Evolutionary conservation across 2,888 invertebrate genomes (phyloP).

Genomic region (Troilus luridus): DNA sequence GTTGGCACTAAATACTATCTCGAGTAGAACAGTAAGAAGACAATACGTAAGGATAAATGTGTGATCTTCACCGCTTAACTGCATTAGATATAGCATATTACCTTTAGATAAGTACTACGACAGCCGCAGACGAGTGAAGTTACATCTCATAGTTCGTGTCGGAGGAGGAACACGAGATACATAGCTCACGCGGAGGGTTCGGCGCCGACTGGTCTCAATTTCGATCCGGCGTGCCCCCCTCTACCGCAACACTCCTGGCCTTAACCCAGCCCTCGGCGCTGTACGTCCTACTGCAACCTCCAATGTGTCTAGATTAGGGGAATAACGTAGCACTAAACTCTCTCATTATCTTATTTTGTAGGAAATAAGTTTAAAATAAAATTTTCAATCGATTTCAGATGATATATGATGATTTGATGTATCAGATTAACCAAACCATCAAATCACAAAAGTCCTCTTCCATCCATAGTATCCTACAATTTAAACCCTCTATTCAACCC

Average conservation of each 20-base stretch:
- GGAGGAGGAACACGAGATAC: background rate
- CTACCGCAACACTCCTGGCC: constrained; percentile 34
- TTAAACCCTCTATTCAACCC: too few species aligned
- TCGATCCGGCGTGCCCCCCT: constrained; percentile 45
- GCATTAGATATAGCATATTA: background rate
- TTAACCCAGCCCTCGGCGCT: constrained; percentile 41
- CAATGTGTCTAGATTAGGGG: background rate
- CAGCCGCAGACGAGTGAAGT: background rate
- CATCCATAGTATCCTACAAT: too few species aligned
- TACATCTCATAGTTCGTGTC: constrained; percentile 20
- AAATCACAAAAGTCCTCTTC: too few species aligned
- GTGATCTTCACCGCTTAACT: background rate
- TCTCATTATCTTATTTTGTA: too few species aligned
- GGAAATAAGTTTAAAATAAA: too few species aligned
- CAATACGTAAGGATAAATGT: background rate
- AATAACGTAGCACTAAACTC: background rate
- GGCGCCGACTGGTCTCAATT: constrained; percentile 49
- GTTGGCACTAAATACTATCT: background rate
- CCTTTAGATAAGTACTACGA: background rate
- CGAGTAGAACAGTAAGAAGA: background rate
- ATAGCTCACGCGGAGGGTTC: background rate
- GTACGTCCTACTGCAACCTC: background rate
- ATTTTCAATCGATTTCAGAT: too few species aligned
- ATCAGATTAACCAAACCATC: too few species aligned
- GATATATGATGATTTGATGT: too few species aligned